Evolutionary conservation across 2,113 vertebrate species (phyloP).

Genomic region (Brienomyrus longianalis): DNA sequence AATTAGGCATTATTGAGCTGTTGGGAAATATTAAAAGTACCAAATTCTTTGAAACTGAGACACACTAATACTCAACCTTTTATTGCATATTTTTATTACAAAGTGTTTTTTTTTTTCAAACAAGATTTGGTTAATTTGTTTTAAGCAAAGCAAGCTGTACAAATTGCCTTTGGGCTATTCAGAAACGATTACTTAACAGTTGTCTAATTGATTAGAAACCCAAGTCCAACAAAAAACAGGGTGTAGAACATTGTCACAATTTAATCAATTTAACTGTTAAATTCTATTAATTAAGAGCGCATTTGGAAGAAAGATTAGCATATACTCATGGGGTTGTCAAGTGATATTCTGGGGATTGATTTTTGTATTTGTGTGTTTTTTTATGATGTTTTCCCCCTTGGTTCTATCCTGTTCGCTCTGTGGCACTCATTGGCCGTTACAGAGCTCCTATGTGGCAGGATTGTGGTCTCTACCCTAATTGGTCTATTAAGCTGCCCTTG

Average conservation of each 20-base stretch:
- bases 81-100: background rate
- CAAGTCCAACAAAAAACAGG: background rate
- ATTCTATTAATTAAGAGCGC: background rate
- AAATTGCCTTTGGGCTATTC: background rate
- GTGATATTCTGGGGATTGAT: background rate
- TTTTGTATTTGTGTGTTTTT: background rate
- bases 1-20: background rate
- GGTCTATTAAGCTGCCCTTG: background rate
- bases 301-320: background rate
- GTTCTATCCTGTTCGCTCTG: background rate
- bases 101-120: background rate
- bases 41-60: background rate
- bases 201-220: background rate
- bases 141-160: background rate
- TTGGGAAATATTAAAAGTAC: background rate
- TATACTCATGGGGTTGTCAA: background rate
- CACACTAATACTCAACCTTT: background rate
- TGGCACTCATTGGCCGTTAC: background rate
- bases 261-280: background rate
- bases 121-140: background rate
- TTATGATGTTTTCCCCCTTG: background rate
- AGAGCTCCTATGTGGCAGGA: background rate
- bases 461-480: background rate
- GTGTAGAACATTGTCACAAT: background rate
- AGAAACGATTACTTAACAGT: background rate